phyloP scores from a whole-genome alignment of 2,888 invertebrate species.

The Troglohyphantes excavatus region DNA sequence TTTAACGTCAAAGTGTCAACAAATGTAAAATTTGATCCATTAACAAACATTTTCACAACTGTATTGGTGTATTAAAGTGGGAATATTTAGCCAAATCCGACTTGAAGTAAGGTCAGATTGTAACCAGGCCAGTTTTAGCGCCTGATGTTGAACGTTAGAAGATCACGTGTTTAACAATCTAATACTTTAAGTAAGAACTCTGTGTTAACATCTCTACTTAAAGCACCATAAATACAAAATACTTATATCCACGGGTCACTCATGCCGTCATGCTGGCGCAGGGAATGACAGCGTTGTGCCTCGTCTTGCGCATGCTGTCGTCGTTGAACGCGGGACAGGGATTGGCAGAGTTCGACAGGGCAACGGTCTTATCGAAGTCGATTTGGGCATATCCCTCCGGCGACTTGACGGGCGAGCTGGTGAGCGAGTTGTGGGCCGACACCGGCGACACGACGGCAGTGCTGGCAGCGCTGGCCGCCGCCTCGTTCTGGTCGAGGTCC shows the following conservation, averaged over 20 bases:
- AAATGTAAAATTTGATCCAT: too few species aligned
- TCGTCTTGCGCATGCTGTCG: constrained; percentile 74
- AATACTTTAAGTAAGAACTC: too few species aligned
- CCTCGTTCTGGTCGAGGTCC: constrained; percentile 86
- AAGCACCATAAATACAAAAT: constrained; percentile 42
- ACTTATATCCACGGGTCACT: background rate
- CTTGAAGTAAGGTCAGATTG: too few species aligned
- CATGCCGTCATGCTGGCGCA: constrained; percentile 55
- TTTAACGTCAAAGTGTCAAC: too few species aligned
- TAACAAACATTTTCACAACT: too few species aligned
- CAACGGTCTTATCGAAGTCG: constrained; percentile 96
- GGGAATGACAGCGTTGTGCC: constrained; percentile 75
- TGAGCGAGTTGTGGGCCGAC: constrained; percentile 47
- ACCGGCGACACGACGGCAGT: constrained; percentile 80
- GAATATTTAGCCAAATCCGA: too few species aligned
- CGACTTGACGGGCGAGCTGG: constrained; percentile 63
- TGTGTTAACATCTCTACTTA: too few species aligned
- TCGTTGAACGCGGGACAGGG: constrained; percentile 70
- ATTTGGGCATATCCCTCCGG: constrained; percentile 89
- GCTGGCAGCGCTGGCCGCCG: constrained; percentile 64
- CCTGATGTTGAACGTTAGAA: too few species aligned
- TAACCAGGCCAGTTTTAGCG: too few species aligned
- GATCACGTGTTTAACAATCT: too few species aligned
- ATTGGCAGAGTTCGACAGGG: constrained; percentile 84
- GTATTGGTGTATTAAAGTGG: too few species aligned